Evolutionary conservation across 2,113 vertebrate species (phyloP).

Genomic region (Arenaria interpres): DNA sequence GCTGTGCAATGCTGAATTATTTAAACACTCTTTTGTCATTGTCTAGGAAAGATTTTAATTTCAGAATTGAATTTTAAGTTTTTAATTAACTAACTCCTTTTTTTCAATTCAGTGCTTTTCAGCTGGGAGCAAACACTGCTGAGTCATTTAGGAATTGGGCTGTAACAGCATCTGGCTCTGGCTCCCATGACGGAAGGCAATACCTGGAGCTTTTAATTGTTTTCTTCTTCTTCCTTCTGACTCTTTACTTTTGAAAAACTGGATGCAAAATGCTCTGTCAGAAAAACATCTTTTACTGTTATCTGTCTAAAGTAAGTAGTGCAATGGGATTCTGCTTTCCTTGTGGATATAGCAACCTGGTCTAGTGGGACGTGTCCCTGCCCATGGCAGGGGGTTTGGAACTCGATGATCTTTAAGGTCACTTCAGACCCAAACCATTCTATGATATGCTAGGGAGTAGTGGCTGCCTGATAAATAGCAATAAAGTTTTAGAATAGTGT

Average conservation of each 20-base stretch:
- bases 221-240: conserved; percentile 33
- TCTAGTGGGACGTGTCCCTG: too few species aligned
- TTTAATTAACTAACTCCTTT: conserved; percentile 78
- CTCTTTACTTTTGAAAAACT: conserved; percentile 2
- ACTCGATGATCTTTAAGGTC: too few species aligned
- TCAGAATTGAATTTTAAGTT: conserved; percentile 75
- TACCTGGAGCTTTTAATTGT: conserved; percentile 44
- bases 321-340: background rate
- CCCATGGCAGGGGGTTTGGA: too few species aligned
- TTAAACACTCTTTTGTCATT: conserved; percentile 71
- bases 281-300: background rate
- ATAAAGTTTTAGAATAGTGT: background rate
- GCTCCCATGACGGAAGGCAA: background rate
- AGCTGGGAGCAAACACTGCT: conserved; percentile 42
- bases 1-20: conserved; percentile 71
- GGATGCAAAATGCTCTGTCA: background rate
- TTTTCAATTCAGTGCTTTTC: conserved; percentile 70
- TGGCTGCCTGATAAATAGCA: background rate
- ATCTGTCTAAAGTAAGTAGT: background rate
- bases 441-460: background rate
- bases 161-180: conserved; percentile 22
- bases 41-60: conserved; percentile 71
- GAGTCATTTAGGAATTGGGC: conserved; percentile 49
- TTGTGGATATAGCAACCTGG: background rate
- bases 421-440: too few species aligned